Conservation (phyloP, 2,888 invertebrate genomes). For the Apamea monoglypha region DNA sequence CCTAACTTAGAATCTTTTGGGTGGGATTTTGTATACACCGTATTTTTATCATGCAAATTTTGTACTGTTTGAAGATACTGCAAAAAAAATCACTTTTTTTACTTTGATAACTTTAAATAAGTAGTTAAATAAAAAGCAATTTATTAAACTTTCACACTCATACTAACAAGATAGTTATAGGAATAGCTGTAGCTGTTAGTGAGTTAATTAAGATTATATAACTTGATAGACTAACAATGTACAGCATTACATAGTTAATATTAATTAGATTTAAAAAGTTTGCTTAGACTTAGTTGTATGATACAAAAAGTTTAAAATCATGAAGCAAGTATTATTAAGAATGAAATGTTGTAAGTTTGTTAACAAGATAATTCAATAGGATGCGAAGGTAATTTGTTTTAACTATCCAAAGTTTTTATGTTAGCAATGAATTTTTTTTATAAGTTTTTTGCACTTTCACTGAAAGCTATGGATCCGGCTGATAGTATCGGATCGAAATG, state of each 20-base stretch:
- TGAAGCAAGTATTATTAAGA: constrained; percentile 44
- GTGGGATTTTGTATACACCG: constrained; percentile 60
- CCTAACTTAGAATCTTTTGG: constrained; percentile 44
- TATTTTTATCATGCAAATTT: constrained; percentile 56
- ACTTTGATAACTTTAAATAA: constrained; percentile 47
- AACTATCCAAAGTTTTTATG: constrained; percentile 40
- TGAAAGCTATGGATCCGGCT: neutral
- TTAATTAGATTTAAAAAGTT: constrained; percentile 60
- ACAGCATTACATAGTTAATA: constrained; percentile 61
- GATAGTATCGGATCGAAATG: neutral
- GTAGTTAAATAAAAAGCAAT: constrained; percentile 58
- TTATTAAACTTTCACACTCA: constrained; percentile 47
- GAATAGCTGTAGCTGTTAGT: constrained; percentile 63
- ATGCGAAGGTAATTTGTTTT: constrained; percentile 65
- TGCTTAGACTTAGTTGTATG: constrained; percentile 59
- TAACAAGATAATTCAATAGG: constrained; percentile 58
- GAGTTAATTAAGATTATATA: constrained; percentile 60
- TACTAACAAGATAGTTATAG: constrained; percentile 58
- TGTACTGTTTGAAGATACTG: constrained; percentile 53
- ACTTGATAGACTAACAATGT: constrained; percentile 62
- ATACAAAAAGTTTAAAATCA: constrained; percentile 40
- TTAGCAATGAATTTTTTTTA: constrained; percentile 6
- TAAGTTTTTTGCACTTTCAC: neutral
- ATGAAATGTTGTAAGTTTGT: constrained; percentile 43
- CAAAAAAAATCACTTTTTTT: constrained; percentile 60